Evolutionary conservation across 1,140 invertebrate genomes (phyloP), one percentile per base, ranked within the genome.

Genomic region (Pseudomyrmex sp.): DNA sequence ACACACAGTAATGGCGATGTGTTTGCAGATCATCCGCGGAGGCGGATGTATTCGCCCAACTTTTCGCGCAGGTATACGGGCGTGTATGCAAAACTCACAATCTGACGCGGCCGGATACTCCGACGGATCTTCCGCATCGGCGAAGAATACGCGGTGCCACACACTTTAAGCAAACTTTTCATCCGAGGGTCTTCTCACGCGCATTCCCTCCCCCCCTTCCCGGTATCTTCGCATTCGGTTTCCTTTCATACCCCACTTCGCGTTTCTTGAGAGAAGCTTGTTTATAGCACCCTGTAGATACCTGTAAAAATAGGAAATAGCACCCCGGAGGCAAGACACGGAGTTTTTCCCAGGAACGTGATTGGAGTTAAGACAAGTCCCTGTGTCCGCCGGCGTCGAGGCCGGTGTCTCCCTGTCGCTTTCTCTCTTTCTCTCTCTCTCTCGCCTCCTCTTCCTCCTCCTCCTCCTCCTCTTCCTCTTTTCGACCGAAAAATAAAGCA

Each of bases 251-350:
- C 23, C 76, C 74, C 69, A 20, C 48, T n/a, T 80, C 73, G 66
- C 5, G 35, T 35, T 63, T 54, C 72, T 74, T 73, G 50, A 73
- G n/a, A 50, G 26, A 26, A 69, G 82, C 77, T 85, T 88, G 87
- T 88, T 88, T 83, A 85, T 88, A 76, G 86, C 68, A 85, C 66
- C 86, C 83, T 15, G 75, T 88, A 86, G 88, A 89, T 85, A 86
- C 54, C 76, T 35, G 84, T 82, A 84, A 88, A 35, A 86, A 88
- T 84, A 80, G 84, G 75, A 86, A 89, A 89, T 88, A 84, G 84
- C 69, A 82, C 88, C 66, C 88, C 9, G 52, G 84, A 44, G 87
- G 68, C 65, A 56, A 61, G 56, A 79, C 35, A 35, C 46, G 66
- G 62, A 76, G 58, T 89, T 86, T 88, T 88, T 73, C 84, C 68